Evolutionary conservation across 2,888 invertebrate species (phyloP).

Genomic region (Melieria picta): DNA sequence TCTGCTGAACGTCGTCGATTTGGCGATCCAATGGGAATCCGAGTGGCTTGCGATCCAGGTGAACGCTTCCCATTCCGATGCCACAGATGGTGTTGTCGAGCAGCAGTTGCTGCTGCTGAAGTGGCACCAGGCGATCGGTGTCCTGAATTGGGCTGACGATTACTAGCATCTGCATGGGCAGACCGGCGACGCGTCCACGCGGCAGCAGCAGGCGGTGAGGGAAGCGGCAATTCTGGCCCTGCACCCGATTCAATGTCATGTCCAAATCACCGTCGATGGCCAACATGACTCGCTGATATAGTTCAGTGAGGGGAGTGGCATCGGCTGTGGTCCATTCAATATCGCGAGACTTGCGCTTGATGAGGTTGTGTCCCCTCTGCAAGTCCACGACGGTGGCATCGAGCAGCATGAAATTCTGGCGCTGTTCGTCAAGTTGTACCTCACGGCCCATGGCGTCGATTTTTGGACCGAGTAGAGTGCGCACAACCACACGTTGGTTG

Average conservation of each 20-base stretch:
- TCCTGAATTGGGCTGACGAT: slow-evolving; percentile 68
- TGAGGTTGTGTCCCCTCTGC: slow-evolving; percentile 66
- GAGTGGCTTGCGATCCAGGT: slow-evolving; percentile 49
- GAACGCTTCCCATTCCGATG: slow-evolving; percentile 45
- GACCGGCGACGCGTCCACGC: slow-evolving; percentile 71
- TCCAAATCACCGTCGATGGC: slow-evolving; percentile 64
- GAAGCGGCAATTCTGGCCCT: slow-evolving; percentile 67
- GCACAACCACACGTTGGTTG: slow-evolving; percentile 70
- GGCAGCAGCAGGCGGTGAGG: slow-evolving; percentile 74
- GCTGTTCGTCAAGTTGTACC: slow-evolving; percentile 55
- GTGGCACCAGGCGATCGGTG: neutral
- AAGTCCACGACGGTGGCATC: slow-evolving; percentile 72
- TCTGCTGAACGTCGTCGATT: slow-evolving; percentile 45
- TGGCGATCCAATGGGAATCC: slow-evolving; percentile 56
- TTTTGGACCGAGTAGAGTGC: slow-evolving; percentile 76
- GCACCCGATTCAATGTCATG: slow-evolving; percentile 57
- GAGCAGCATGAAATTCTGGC: slow-evolving; percentile 73
- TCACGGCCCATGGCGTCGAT: slow-evolving; percentile 70
- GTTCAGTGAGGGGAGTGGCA: slow-evolving; percentile 64
- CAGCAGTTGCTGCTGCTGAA: neutral
- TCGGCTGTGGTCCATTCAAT: slow-evolving; percentile 70
- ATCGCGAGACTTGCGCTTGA: slow-evolving; percentile 52
- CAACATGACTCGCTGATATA: slow-evolving; percentile 67
- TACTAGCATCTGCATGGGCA: slow-evolving; percentile 72
- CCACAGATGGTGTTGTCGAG: slow-evolving; percentile 27